These are phyloP conservation scores for Torymus auratus DNA, from an alignment of 2,888 invertebrate genomes.

Conservation along the genomic window DNA sequence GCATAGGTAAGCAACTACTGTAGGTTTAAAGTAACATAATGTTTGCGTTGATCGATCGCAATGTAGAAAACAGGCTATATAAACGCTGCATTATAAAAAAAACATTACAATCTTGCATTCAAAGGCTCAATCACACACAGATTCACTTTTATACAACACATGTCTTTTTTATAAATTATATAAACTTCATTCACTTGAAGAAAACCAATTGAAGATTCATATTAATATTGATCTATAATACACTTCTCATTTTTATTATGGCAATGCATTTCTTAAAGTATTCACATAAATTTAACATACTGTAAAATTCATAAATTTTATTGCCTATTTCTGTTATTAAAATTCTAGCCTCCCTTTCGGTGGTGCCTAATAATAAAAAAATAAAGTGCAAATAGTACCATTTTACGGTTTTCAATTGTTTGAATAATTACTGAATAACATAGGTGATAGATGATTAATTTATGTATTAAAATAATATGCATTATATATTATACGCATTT, in stretches of 20 bases:
- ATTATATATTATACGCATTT: background rate
- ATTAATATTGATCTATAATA: too few relatives aligned
- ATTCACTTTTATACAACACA: constrained; percentile 47
- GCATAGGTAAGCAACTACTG: constrained; percentile 30
- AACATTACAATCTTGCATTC: constrained; percentile 47
- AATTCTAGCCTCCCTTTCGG: too few relatives aligned
- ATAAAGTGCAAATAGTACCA: too few relatives aligned
- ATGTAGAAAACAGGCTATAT: constrained; percentile 38
- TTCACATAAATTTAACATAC: too few relatives aligned
- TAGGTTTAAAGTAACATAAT: constrained; percentile 47
- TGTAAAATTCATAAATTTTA: too few relatives aligned
- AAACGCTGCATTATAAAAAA: constrained; percentile 46
- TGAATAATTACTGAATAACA: too few relatives aligned
- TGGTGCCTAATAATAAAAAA: too few relatives aligned
- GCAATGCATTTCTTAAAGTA: too few relatives aligned
- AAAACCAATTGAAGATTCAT: constrained; percentile 25
- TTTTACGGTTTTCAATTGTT: too few relatives aligned
- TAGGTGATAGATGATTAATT: too few relatives aligned
- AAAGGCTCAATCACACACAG: constrained; percentile 35
- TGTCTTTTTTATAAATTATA: constrained; percentile 26
- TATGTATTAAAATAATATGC: too few relatives aligned
- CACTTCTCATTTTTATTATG: background rate
- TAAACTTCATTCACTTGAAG: constrained; percentile 25
- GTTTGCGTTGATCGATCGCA: constrained; percentile 29
- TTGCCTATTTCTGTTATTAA: too few relatives aligned